Evolutionary conservation across 2,113 vertebrate species (phyloP).

Genomic region (Dolichotis patagonum): DNA sequence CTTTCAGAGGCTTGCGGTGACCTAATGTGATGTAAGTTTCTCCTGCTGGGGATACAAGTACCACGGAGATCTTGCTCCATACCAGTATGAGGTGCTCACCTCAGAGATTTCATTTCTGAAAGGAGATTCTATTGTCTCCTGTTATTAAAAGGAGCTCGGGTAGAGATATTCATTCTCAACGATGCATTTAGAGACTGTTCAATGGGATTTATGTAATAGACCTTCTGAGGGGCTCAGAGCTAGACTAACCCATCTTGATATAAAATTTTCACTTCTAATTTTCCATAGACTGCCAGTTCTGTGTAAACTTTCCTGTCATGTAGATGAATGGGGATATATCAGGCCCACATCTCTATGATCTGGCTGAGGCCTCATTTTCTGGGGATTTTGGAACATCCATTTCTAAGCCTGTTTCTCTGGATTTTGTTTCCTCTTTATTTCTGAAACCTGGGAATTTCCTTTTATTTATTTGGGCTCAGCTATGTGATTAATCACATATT

Average conservation of each 20-base stretch:
- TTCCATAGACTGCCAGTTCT: not conserved
- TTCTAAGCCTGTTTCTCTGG: not conserved
- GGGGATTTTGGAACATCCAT: not conserved
- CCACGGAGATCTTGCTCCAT: not conserved
- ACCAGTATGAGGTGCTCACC: accelerated
- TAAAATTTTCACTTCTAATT: not conserved
- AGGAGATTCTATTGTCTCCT: not conserved
- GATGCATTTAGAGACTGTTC: no score
- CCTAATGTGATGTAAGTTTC: not conserved
- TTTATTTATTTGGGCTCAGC: not conserved
- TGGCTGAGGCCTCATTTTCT: not conserved
- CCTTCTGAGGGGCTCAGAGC: not conserved
- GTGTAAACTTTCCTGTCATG: not conserved
- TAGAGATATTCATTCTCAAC: not conserved
- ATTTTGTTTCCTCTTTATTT: not conserved
- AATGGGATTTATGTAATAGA: not conserved
- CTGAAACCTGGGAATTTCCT: not conserved
- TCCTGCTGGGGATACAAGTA: not conserved
- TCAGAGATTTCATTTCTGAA: not conserved
- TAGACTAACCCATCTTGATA: not conserved
- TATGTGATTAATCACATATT: not conserved
- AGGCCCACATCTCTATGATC: not conserved
- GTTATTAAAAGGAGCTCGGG: not conserved
- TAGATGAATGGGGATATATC: not conserved
- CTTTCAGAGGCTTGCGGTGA: not conserved